Conservation (phyloP, 2,888 invertebrate species). For the Torymus tubicola region DNA sequence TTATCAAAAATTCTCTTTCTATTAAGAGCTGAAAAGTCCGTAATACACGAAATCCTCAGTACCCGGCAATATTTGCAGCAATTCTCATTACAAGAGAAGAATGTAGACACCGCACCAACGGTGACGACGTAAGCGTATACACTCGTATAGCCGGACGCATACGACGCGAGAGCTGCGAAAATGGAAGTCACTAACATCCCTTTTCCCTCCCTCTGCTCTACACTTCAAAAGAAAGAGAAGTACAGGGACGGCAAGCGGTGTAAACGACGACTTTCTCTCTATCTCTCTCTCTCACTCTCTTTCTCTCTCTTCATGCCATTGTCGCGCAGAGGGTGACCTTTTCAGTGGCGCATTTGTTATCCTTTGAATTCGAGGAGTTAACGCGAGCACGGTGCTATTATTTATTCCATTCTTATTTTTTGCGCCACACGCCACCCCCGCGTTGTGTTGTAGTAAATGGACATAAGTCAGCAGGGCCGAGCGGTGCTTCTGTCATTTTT, state of each 20-base stretch:
- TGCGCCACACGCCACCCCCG: constrained; percentile 35
- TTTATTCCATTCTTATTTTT: constrained; percentile 74
- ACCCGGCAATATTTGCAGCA: background rate
- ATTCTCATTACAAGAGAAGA: constrained; percentile 11
- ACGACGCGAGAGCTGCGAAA: background rate
- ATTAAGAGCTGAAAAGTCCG: too few species aligned
- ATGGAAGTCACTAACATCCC: constrained; percentile 2
- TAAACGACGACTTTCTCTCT: constrained; percentile 33
- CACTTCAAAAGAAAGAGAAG: constrained; percentile 11
- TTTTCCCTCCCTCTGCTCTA: background rate
- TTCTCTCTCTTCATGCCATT: background rate
- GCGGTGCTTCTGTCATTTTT: constrained; percentile 76
- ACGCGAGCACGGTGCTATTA: constrained; percentile 69
- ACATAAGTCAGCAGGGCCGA: constrained; percentile 75
- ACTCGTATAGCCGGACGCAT: background rate
- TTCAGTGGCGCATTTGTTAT: constrained; percentile 75
- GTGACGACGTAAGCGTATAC: background rate
- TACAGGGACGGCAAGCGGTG: constrained; percentile 17
- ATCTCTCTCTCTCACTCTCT: background rate
- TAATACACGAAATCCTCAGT: too few species aligned
- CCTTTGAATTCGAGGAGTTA: constrained; percentile 71
- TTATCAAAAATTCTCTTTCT: too few species aligned
- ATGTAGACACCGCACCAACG: background rate
- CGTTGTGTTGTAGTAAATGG: constrained; percentile 70
- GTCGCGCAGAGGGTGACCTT: constrained; percentile 63